Base-by-base conservation (phyloP, 2,797 vertebrate genomes). In the Atherinosoma microstoma region DNA sequence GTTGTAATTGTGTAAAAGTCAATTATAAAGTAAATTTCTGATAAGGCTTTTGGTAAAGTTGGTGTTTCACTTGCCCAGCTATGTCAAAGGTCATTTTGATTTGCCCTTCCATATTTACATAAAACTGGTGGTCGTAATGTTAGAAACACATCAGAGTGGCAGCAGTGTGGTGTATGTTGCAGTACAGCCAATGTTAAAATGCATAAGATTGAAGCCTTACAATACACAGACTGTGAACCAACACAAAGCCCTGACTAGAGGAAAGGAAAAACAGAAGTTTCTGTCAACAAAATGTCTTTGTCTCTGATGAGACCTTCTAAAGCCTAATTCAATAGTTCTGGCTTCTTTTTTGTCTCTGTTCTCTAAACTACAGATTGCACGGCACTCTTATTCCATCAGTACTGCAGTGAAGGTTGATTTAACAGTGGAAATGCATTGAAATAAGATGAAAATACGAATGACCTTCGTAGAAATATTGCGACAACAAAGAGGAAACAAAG, bases 271-370 rank as follows among this genome's bases (percentile, higher is more conserved):
- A n/a, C 6, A 9, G 7, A 47, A n/a, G 20, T 59, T 51, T 74
- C 75, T 58, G 49, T 80, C 72, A 49, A 63, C 72, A 83, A 78
- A 76, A 76, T 64, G 75, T 79, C 78, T 79, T 83, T 86, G 84
- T 75, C 60, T 32, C 3, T 24, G 69, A 86, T 68, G 51, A 80
- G 84, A 59, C 57, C 70, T 38, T 51, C 62, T 77, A 66, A 70
- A 70, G 51, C 51, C 69, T 63, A 77, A 87, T 89, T 88, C 73
- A 88, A 78, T 78, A 67, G 45, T 77, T 78, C 62, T 76, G 75
- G 71, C 64, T 58, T 65, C 68, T 64, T 49, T 29, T n/a, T 15
- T n/a, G 29, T 34, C 38, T 70, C 42, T 68, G 63, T 75, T 80
- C 78, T 80, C 32, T 61, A 68, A 84, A 77, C 84, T 77, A 85